phyloP scores from a whole-genome alignment of 2,113 vertebrate genomes.

The Sminthopsis crassicaudata region DNA sequence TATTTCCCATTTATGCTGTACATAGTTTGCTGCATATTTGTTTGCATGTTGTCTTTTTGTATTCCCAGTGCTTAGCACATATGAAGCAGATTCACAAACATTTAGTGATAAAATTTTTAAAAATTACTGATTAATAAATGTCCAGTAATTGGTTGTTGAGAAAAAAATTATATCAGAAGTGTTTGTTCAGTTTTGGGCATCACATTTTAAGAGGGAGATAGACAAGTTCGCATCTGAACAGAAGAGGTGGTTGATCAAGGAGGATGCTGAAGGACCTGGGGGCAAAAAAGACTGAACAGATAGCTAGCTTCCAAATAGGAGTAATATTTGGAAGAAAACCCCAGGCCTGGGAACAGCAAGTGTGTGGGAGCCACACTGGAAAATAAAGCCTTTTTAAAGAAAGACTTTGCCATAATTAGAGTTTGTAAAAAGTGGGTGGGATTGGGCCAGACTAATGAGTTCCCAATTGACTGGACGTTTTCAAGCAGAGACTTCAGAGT shows the following conservation, averaged over 20 bases:
- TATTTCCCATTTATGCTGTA: neutral
- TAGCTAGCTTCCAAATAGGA: neutral
- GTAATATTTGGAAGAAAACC: neutral
- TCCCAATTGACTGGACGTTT: neutral
- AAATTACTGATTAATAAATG: neutral
- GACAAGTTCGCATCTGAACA: neutral
- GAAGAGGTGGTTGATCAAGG: neutral
- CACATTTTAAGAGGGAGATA: neutral
- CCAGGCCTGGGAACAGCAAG: neutral
- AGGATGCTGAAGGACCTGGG: neutral
- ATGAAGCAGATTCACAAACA: neutral
- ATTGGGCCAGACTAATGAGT: neutral
- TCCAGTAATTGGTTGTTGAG: neutral
- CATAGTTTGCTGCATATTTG: neutral
- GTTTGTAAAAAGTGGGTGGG: neutral
- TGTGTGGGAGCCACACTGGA: neutral
- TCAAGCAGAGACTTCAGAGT: neutral
- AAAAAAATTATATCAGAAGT: neutral
- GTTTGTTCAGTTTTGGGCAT: neutral
- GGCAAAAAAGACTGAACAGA: neutral
- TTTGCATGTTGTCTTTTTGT: neutral
- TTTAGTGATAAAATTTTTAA: neutral
- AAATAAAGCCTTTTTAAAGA: neutral
- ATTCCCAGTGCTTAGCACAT: neutral
- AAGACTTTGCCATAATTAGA: neutral